A percentile compares a stretch with the other conserved stretches of the same genome.
Evolutionary conservation across 1,140 invertebrate genomes (phyloP).

Genomic region (Drosophila aff.): DNA sequence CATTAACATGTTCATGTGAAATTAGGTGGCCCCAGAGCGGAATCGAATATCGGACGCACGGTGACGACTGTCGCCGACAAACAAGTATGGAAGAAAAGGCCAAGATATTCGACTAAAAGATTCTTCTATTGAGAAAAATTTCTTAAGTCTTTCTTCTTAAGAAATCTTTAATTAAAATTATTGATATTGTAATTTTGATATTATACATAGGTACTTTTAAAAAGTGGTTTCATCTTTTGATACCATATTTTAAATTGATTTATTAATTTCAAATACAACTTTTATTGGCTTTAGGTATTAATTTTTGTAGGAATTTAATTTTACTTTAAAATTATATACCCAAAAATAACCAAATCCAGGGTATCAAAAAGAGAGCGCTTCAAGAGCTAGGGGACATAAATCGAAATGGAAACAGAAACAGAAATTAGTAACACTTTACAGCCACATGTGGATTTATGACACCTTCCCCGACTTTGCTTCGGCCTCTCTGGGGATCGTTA

Average conservation of each 20-base stretch:
- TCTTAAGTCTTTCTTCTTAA: background rate
- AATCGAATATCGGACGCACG: conserved; percentile 27
- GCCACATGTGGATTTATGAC: conserved; percentile 81
- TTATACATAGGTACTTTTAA: too few relatives aligned
- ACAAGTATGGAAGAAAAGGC: background rate
- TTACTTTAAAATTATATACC: background rate
- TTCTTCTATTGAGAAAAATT: background rate
- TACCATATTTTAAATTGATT: too few relatives aligned
- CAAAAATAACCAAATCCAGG: background rate
- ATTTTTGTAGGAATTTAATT: too few relatives aligned
- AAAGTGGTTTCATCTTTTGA: too few relatives aligned
- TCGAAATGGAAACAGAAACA: conserved; percentile 53
- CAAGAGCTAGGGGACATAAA: conserved; percentile 27
- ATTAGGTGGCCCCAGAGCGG: conserved; percentile 61
- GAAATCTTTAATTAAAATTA: too few relatives aligned
- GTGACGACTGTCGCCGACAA: conserved; percentile 32
- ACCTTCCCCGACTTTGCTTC: conserved; percentile 29
- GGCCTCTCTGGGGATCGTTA: conserved; percentile 14
- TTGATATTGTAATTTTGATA: too few relatives aligned
- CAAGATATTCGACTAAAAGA: background rate
- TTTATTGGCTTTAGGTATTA: too few relatives aligned
- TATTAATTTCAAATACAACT: too few relatives aligned
- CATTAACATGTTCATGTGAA: conserved; percentile 83
- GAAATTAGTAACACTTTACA: conserved; percentile 78
- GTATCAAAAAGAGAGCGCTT: conserved; percentile 10